Base-by-base conservation (phyloP, 2,113 vertebrate genomes). In the Pangasianodon gigas region DNA sequence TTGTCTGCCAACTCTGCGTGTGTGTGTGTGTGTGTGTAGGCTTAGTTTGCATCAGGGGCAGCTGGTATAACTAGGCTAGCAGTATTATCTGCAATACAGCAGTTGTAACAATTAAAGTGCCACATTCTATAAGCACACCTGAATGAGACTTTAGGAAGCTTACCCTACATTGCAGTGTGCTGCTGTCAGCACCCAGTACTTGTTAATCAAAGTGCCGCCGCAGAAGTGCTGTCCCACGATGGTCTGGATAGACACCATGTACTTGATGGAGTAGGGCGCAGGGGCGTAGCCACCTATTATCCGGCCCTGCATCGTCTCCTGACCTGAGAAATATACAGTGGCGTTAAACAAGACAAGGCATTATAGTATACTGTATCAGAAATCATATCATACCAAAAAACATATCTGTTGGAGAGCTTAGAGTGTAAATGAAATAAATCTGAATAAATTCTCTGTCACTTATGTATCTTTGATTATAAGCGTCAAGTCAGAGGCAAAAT, bases 111-210 rank as follows among this genome's bases (percentile, higher is more conserved):
- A 46, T 48, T 77, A 41, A 44, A 77, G 41, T 24, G 11, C 41
- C 41, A 46, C 74, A 77, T 77, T 77, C 6, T 37, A 74, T 1
- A 77, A 37, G 46, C 14, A 52, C 11, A 56, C n/a, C 80, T 32
- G 29, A 19, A 82, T 54, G 46, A 48, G 41, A 80, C 58, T 10
- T 37, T 67, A 44, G 18, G 21, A 16, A 9, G 26, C 96, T 96
- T 92, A 97, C 97, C 96, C 95, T 0, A 94, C 90, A 86, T 96
- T 94, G 94, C 98, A 98, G 89, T 98, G 97, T 29, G 98, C 98
- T 4, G 97, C 97, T 0, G 97, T 97, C 90, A 98, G 87, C 71
- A 97, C 96, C 97, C 98, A 98, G 91, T 94, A 96, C 82, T 91
- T 94, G 92, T 96, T 97, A 93, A 98, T 96, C 92, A 98, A 84